These are phyloP conservation scores for Phycodurus eques DNA, from an alignment of 2,113 vertebrate species.

Conservation along the genomic window DNA sequence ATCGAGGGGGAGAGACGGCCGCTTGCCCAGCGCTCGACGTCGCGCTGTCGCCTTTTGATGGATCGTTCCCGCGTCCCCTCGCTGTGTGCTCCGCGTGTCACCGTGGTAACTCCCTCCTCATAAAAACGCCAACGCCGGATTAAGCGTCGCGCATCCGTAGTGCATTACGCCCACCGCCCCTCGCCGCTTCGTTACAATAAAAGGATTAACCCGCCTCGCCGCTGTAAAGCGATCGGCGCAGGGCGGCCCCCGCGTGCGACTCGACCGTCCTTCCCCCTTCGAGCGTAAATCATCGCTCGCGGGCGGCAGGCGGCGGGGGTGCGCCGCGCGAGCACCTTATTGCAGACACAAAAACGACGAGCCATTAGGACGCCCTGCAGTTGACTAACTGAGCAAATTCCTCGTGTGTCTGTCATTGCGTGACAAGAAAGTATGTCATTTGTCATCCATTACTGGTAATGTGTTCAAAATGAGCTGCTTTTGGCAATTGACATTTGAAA, in stretches of 20 bases:
- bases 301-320: conserved; percentile 12
- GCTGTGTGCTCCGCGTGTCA: conserved; percentile 25
- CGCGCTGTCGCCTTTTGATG: conserved; percentile 57
- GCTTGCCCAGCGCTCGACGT: conserved; percentile 20
- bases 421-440: too few species aligned
- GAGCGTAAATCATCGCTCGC: conserved; percentile 47
- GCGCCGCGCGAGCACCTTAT: conserved; percentile 18
- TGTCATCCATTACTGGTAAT: too few species aligned
- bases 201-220: conserved; percentile 71
- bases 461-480: too few species aligned
- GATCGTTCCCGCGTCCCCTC: conserved; percentile 32
- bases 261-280: conserved; percentile 53
- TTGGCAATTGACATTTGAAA: too few species aligned
- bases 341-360: conserved; percentile 46
- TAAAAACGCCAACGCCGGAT: conserved; percentile 66
- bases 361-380: conserved; percentile 43
- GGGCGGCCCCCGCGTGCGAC: conserved; percentile 22
- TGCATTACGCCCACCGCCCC: conserved; percentile 46
- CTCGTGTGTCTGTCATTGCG: too few species aligned
- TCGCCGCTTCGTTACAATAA: conserved; percentile 76
- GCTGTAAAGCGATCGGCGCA: conserved; percentile 41
- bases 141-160: conserved; percentile 58
- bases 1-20: conserved; percentile 1
- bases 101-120: conserved; percentile 49
- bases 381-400: conserved; percentile 37